These are phyloP conservation scores for Bruchidius siliquastri DNA, from an alignment of 2,888 invertebrate genomes.

Conservation along the genomic window DNA sequence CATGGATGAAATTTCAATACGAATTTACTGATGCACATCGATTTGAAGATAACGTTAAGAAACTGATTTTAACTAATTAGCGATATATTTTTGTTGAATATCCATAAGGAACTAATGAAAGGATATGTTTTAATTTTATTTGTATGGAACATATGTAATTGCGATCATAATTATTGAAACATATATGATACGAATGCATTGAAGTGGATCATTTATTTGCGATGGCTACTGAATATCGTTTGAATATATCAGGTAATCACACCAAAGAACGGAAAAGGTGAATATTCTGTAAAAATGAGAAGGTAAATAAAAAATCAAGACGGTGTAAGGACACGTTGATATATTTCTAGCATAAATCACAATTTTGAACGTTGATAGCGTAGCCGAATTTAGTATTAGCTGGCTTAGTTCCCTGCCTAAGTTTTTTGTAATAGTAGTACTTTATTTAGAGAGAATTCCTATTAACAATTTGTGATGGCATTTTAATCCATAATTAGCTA, in stretches of 20 bases:
- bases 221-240: not conserved
- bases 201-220: not conserved
- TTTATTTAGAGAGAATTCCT: too few species aligned
- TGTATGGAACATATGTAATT: not conserved
- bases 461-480: too few species aligned
- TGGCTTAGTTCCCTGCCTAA: too few species aligned
- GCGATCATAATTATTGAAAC: not conserved
- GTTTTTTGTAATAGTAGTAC: too few species aligned
- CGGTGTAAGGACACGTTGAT: too few species aligned
- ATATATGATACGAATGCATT: not conserved
- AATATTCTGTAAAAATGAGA: too few species aligned
- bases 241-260: not conserved
- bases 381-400: too few species aligned
- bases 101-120: not conserved
- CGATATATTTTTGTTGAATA: not conserved
- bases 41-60: not conserved
- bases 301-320: too few species aligned
- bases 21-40: not conserved
- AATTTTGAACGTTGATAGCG: too few species aligned
- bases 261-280: too few species aligned
- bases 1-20: not conserved
- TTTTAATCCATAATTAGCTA: too few species aligned
- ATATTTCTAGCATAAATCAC: too few species aligned
- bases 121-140: not conserved
- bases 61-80: not conserved